Base-by-base conservation (phyloP, 1,140 invertebrate species). In the Bombus confusus region DNA sequence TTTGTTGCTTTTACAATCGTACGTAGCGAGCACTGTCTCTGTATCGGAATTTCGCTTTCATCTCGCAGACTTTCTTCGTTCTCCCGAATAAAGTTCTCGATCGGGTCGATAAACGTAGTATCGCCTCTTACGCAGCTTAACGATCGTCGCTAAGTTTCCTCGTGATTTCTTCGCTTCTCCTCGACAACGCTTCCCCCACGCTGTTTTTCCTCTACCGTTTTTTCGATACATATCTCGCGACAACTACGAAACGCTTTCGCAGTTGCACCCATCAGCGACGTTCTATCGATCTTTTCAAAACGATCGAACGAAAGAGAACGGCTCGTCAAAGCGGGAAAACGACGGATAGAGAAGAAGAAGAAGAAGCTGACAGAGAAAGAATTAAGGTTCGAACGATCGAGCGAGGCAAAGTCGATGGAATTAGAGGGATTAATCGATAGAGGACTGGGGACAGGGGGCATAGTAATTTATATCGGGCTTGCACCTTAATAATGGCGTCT, bases 351-450 rank as follows among this genome's bases (percentile, higher is more conserved):
- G 5, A 64, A 37, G 43, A n/a, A 43, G 5, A 64, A 37, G 43
- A n/a, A 74, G 34, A 2, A 10, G 28, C 13, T 47, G 22, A 28
- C 1, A n/a, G 34, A 13, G 9, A 41, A 2, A 43, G 41, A 2
- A 34, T 13, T 25, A 28, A 31, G 37, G 41, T 66, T 41, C 15
- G 31, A 62, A 34, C 15, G 52, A 37, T 52, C 73, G 72, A 83
- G 28, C 13, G n/a, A 37, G 22, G 43, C 18, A 34, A 25, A 72
- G 39, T 41, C 81, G 72, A 83, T 68, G 28, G 73, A 31, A 76
- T 83, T 76, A 68, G 59, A 66, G 28, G 25, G 81, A 68, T 83
- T 31, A 31, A 78, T 69, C 81, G 74, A 78, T 78, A 68, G 28
- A 5, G 1, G 10, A 12, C 2, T 10, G 9, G n/a, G 64, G n/a